A percentile compares a stretch with the other conserved stretches of the same genome.
phyloP scores from a whole-genome alignment of 2,797 vertebrate genomes.

The Orestias chungarensis region DNA sequence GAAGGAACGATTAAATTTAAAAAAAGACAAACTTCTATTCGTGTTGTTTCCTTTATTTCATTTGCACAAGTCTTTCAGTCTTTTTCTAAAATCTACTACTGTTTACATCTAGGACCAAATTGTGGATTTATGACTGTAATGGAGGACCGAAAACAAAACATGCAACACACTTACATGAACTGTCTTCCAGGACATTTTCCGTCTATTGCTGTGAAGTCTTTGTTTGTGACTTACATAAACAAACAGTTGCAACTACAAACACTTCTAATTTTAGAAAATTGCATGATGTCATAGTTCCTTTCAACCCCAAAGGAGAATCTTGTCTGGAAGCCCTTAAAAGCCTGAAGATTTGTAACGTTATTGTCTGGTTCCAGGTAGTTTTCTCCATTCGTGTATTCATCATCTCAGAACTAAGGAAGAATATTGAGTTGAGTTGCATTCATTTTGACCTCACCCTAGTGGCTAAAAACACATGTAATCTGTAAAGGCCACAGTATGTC shows the following conservation, averaged over 20 bases:
- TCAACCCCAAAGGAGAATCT: neutral
- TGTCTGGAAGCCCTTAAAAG: neutral
- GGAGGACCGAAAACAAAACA: neutral
- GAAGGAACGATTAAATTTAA: neutral
- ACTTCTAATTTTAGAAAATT: neutral
- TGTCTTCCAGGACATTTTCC: neutral
- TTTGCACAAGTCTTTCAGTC: neutral
- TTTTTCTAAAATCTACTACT: no score
- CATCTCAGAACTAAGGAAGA: no score
- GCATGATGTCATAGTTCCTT: neutral
- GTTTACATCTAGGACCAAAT: neutral
- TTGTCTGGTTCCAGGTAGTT: no score
- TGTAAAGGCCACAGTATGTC: no score
- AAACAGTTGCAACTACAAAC: neutral
- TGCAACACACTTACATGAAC: neutral
- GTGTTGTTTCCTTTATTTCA: no score
- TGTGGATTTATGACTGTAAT: neutral
- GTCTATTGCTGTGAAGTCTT: neutral
- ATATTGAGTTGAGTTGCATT: no score
- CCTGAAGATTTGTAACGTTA: neutral
- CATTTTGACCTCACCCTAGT: no score
- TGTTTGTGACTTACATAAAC: slow-evolving; percentile 28
- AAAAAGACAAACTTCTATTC: neutral
- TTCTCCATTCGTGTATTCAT: no score
- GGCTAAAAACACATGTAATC: no score